Conservation (phyloP, 2,113 vertebrate species). For the Gila orcuttii region DNA sequence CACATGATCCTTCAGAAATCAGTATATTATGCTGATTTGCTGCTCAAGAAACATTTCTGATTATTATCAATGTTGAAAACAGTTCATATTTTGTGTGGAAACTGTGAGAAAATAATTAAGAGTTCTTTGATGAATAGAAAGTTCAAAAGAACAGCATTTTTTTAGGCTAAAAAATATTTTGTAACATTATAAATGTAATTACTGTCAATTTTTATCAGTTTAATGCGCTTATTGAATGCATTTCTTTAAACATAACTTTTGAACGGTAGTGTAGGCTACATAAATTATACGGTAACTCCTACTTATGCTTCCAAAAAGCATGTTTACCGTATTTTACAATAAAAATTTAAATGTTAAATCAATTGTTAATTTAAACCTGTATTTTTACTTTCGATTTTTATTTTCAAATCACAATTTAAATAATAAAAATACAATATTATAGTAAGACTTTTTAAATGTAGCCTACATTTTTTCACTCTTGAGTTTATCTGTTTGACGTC, state of each 20-base stretch:
- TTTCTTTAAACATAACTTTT: background rate
- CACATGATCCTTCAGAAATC: background rate
- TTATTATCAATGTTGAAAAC: background rate
- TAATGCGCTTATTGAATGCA: background rate
- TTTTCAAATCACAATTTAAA: no score
- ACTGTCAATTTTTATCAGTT: background rate
- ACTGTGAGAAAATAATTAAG: no score
- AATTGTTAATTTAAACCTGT: no score
- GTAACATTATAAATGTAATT: background rate
- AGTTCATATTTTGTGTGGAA: background rate
- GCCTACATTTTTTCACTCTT: background rate
- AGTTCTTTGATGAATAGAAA: background rate
- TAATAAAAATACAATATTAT: background rate
- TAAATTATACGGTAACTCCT: background rate
- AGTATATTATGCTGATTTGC: rapidly evolving
- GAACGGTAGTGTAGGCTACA: background rate
- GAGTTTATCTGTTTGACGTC: background rate
- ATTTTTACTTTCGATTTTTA: no score
- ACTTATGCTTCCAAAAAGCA: background rate
- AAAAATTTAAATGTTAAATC: no score
- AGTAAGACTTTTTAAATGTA: background rate
- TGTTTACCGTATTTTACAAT: background rate
- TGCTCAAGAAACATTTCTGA: background rate
- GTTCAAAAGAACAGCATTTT: background rate
- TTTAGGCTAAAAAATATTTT: no score